Base-by-base conservation (phyloP, 23 tunicate genomes). In the Oikopleura dioica region DNA sequence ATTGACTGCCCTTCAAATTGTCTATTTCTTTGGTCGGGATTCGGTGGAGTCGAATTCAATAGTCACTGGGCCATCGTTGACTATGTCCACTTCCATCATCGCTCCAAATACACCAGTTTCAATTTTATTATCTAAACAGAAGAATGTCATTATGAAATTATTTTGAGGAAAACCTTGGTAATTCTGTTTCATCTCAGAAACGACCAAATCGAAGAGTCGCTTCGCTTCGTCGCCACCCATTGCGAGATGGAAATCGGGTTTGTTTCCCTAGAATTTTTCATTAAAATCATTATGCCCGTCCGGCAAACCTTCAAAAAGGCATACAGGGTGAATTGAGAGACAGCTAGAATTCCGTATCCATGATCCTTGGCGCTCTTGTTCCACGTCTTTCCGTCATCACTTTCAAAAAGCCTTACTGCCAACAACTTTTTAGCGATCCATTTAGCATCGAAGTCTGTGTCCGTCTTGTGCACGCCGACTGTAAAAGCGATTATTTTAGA, bases 61-160 rank as follows among this genome's bases (percentile, higher is more conserved):
- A 4, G 97, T 91, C 1, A 91, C 97, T 0, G 97, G 97, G 16
- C 97, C 97, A 76, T 91, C 97, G 76, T 91, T 91, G 68, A 84
- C 85, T 38, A 91, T 85, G 78, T 85, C 82, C 0, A 91, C 97
- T 78, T 82, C 84, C 97, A 91, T 91, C 76, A 84, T 77, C 0
- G 91, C 91, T 24, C 97, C 97, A 80, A 91, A 91, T 37, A 58
- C 68, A 31, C 97, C 97, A 67, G 80, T 91, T 85, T 75, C 1
- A 9, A 76, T 24, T 31, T 31, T 31, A 50, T 36, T 5, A 5
- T 28, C 26, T 35, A 4, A 35, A 33, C 2, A 9, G 23, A 50
- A 50, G 23, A 50, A 50, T 50, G 59, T 16, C 21, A 50, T 50
- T 21, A 50, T 50, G 23, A 50, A 50, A 50, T 16, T 23, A 44